phyloP scores from a whole-genome alignment of 2,888 invertebrate species.

The Xylocampa areola region DNA sequence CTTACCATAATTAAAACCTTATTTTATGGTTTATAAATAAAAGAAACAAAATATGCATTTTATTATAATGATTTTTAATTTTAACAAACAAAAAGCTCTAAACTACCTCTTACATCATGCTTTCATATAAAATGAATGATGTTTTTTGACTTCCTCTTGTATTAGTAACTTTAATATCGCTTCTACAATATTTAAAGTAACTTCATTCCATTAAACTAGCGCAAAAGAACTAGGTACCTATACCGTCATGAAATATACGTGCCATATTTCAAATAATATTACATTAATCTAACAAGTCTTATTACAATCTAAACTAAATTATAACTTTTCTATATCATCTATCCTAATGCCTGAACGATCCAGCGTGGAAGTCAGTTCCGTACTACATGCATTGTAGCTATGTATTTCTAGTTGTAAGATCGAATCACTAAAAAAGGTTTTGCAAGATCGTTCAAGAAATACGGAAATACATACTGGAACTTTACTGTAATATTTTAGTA shows the following conservation, averaged over 20 bases:
- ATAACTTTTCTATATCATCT: constrained; percentile 41
- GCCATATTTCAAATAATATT: constrained; percentile 45
- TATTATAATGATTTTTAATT: constrained; percentile 59
- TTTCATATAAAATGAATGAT: constrained; percentile 33
- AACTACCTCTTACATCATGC: constrained; percentile 49
- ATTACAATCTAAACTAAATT: constrained; percentile 51
- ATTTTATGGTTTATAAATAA: no score
- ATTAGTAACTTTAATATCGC: constrained; percentile 27
- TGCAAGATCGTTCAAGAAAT: constrained; percentile 33
- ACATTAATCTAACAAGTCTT: constrained; percentile 56
- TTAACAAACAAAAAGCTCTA: constrained; percentile 61
- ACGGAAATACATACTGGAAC: constrained; percentile 32
- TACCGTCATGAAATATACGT: constrained; percentile 33
- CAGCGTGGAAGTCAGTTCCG: constrained; percentile 18
- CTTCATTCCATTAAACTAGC: constrained; percentile 40
- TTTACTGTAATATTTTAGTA: constrained; percentile 11
- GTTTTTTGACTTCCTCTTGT: constrained; percentile 30
- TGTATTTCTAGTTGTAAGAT: constrained; percentile 8
- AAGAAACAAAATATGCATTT: constrained; percentile 28
- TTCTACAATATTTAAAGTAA: constrained; percentile 29
- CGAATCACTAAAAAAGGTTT: not conserved
- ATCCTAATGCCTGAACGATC: constrained; percentile 42
- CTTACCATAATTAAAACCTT: no score
- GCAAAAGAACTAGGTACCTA: constrained; percentile 46
- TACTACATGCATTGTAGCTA: constrained; percentile 17